These are phyloP conservation scores for Tetragnatha montana DNA, from an alignment of 2,888 invertebrate genomes.

Conservation along the genomic window DNA sequence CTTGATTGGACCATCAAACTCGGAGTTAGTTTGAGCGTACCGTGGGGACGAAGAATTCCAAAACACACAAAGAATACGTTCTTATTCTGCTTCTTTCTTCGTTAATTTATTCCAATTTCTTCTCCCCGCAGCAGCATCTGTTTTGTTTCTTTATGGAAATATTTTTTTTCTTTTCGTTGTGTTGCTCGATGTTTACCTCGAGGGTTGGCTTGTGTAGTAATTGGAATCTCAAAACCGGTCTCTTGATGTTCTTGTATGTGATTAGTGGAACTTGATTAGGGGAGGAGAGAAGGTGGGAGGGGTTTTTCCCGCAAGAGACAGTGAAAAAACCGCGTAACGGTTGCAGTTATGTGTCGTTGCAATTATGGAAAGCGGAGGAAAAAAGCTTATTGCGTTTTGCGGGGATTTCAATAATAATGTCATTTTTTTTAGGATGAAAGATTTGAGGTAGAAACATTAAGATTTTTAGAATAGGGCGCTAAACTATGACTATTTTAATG, in stretches of 20 bases:
- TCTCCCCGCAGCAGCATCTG: not conserved
- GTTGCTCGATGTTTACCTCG: conserved; percentile 20
- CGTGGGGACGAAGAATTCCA: conserved; percentile 23
- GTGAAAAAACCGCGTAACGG: not conserved
- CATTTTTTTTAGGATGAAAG: not conserved
- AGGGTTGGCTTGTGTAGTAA: conserved; percentile 15
- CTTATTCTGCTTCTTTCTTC: conserved; percentile 21
- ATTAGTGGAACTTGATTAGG: conserved; percentile 49
- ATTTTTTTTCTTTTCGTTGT: conserved; percentile 17
- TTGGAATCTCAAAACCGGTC: conserved; percentile 35
- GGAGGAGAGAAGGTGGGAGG: not conserved
- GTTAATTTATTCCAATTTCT: conserved; percentile 13
- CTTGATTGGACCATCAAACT: conserved; percentile 58
- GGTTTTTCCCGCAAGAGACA: too few relatives aligned
- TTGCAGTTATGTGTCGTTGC: not conserved
- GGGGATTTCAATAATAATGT: not conserved
- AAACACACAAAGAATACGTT: conserved; percentile 36
- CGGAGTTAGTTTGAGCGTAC: conserved; percentile 23
- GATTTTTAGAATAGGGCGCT: not conserved
- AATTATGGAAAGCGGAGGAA: not conserved
- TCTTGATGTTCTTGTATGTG: conserved; percentile 39
- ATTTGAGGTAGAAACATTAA: not conserved
- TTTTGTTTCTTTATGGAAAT: conserved; percentile 36
- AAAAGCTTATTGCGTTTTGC: not conserved
- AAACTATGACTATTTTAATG: not conserved